phyloP scores from a whole-genome alignment of 2,113 vertebrate genomes.

The Plestiodon gilberti region DNA sequence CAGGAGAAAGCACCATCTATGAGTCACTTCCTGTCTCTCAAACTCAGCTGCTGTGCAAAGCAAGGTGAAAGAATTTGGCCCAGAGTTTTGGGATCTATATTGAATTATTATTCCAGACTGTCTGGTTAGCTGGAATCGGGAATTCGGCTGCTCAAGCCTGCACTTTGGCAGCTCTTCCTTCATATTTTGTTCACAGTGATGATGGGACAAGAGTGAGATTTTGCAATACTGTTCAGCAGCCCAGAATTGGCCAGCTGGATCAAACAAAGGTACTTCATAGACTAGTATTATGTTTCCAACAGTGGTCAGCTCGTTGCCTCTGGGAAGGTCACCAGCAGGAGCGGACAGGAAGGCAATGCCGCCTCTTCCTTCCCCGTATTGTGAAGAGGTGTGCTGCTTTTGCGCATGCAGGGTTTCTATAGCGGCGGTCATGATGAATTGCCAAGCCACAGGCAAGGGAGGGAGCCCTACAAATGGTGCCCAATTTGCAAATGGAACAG shows the following conservation, averaged over 20 bases:
- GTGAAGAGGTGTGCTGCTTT: background rate
- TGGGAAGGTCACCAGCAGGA: background rate
- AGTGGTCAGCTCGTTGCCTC: background rate
- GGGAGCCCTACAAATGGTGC: background rate
- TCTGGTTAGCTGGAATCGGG: constrained; percentile 14
- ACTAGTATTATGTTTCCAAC: background rate
- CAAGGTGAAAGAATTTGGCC: constrained; percentile 10
- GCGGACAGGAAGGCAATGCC: background rate
- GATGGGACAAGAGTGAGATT: background rate
- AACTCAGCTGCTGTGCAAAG: constrained; percentile 28
- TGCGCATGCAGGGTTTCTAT: background rate
- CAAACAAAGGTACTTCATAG: background rate
- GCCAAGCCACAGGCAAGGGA: background rate
- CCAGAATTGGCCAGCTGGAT: background rate
- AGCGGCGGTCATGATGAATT: too few species aligned
- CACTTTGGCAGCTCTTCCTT: background rate
- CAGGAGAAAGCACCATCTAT: background rate
- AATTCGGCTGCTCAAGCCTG: background rate
- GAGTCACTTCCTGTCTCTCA: constrained; percentile 27
- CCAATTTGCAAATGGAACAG: background rate
- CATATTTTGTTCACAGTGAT: constrained; percentile 8
- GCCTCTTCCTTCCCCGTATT: background rate
- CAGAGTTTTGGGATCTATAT: constrained; percentile 27
- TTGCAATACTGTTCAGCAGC: background rate
- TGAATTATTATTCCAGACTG: constrained; percentile 48